A percentile compares a stretch with the other conserved stretches of the same genome.
Conservation (phyloP, 2,113 vertebrate species). For the Heterotis niloticus region DNA sequence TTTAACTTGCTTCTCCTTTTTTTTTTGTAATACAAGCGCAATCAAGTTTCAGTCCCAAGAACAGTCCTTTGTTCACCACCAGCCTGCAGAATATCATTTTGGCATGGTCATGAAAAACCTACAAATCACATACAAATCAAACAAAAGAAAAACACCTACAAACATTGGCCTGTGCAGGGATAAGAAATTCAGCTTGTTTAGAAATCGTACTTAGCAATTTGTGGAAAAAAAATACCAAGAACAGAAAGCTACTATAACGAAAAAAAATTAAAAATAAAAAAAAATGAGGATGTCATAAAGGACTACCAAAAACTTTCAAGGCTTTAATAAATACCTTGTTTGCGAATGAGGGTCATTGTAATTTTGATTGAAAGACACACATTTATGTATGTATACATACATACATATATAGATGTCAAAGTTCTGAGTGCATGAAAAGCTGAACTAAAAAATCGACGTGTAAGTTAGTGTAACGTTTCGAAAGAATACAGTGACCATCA, state of each 20-base stretch:
- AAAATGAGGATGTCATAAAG: not conserved
- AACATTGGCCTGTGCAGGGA: conserved; percentile 75
- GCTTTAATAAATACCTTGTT: conserved; percentile 37
- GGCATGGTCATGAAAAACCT: conserved; percentile 87
- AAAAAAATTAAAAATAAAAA: conserved; percentile 53
- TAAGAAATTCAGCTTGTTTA: conserved; percentile 49
- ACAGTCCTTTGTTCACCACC: conserved; percentile 86
- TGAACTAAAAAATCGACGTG: conserved; percentile 26
- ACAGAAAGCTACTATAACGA: conserved; percentile 39
- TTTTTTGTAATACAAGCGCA: conserved; percentile 78
- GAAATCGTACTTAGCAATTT: conserved; percentile 32
- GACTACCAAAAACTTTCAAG: conserved; percentile 63
- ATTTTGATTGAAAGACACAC: conserved; percentile 31
- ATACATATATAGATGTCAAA: conserved; percentile 60
- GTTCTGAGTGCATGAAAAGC: conserved; percentile 54
- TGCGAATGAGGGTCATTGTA: conserved; percentile 19
- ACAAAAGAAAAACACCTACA: conserved; percentile 69
- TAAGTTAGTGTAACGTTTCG: conserved; percentile 72
- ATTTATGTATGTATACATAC: too few relatives aligned
- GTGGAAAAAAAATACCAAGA: conserved; percentile 54
- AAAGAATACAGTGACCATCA: conserved; percentile 79
- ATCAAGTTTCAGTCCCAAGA: conserved; percentile 97
- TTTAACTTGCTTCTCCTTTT: conserved; percentile 55
- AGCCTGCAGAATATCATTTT: conserved; percentile 82
- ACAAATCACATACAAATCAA: conserved; percentile 68